These are phyloP conservation scores for Belgica antarctica DNA, from an alignment of 2,888 invertebrate genomes.

Conservation along the genomic window DNA sequence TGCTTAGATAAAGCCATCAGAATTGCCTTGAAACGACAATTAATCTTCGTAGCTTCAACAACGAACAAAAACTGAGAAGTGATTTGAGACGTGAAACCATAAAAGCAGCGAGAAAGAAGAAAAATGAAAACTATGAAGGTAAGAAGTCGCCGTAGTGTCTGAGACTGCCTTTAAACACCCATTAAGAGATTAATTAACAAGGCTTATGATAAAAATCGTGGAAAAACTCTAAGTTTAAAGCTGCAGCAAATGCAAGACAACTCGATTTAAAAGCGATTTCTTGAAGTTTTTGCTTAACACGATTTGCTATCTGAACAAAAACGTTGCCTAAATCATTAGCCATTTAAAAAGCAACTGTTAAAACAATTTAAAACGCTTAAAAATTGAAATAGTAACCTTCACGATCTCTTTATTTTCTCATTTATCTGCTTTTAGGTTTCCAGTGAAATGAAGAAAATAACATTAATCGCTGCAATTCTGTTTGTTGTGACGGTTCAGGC, in stretches of 20 bases:
- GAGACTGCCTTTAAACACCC: no score
- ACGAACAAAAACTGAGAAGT: not conserved
- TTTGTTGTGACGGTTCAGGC: not conserved
- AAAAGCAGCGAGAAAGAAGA: not conserved
- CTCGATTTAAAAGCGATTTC: no score
- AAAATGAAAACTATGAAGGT: not conserved
- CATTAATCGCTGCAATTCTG: not conserved
- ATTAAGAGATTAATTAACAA: no score
- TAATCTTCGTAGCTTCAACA: slow-evolving; percentile 1
- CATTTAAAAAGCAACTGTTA: no score
- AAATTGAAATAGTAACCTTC: no score
- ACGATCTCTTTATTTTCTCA: not conserved
- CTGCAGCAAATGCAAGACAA: no score
- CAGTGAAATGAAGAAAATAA: slow-evolving; percentile 4
- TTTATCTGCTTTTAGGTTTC: not conserved
- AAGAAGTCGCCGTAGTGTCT: slow-evolving; percentile 32
- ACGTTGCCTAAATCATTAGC: no score
- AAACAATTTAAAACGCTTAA: no score
- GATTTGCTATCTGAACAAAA: no score
- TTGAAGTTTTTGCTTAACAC: no score
- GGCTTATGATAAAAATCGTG: no score
- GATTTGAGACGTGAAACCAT: not conserved
- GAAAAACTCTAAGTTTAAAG: no score
- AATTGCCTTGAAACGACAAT: slow-evolving; percentile 3
- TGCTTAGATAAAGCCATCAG: not conserved